Evolutionary conservation across 1,140 invertebrate species (phyloP), one percentile per base, ranked within the genome.

Genomic region (Ctenoplectra terminalis): DNA sequence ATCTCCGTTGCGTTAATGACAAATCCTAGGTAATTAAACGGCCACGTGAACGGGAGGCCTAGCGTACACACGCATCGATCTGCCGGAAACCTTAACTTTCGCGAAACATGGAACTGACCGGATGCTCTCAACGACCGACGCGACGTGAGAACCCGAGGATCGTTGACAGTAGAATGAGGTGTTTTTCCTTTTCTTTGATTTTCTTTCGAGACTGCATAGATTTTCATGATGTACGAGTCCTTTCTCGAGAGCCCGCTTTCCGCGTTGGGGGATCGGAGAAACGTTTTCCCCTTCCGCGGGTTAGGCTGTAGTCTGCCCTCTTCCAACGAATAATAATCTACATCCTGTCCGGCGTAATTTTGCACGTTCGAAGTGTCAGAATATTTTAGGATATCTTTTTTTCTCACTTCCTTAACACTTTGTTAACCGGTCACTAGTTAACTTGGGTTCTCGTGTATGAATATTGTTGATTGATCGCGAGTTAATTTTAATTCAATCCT

Each of bases 71-170:
- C 50, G 43, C 43, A 17, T 23, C 48, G 79, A 63, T 71, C 60
- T 40, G 70, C 77, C 85, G 86, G 85, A 87, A 84, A 80, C 69
- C 52, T 8, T 13, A 60, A 84, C 86, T 87, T 87, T 87, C 86
- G 85, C 85, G 54, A 80, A 34, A 6, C 54, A 40, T 43, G 15
- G 31, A 50, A 48, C 58, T 56, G 81, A 87, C 82, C 86, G 86
- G 85, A 84, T 78, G 81, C 58, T n/a, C 8, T 13, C 4, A 67
- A 54, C 26, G 46, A 50, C 64, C 46, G 48, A 61, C 29, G 31
- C 37, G 48, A 70, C 66, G 37, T 43, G 74, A 63, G 54, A 74
- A 74, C 66, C 26, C 34, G 75, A 58, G 48, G 69, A 87, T 71
- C 56, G 71, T 72, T 80, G 67, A 43, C 72, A 77, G 43, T 9